Conservation (phyloP, 2,113 vertebrate genomes). For the Oryzias javanicus region DNA sequence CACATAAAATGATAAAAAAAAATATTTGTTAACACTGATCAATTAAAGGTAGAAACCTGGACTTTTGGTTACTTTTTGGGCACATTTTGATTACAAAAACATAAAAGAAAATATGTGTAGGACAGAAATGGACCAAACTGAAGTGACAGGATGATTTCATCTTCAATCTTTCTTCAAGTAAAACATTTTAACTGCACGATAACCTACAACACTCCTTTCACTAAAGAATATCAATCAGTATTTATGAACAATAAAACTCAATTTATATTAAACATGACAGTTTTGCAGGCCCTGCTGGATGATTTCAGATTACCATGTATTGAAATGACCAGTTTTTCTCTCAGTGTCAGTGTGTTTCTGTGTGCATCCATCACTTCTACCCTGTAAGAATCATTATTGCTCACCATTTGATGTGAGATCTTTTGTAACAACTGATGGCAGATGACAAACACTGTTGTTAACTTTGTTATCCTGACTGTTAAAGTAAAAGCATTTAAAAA, state of each 20-base stretch:
- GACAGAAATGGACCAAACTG: too few species aligned
- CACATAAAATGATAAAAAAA: too few species aligned
- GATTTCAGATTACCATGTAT: slow-evolving; percentile 29
- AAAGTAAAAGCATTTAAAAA: too few species aligned
- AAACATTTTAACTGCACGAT: too few species aligned
- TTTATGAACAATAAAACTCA: slow-evolving; percentile 12
- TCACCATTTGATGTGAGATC: not conserved
- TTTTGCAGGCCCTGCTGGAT: slow-evolving; percentile 25
- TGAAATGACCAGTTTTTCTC: slow-evolving; percentile 35
- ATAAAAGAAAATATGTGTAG: too few species aligned
- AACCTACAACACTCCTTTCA: not conserved
- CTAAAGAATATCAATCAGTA: slow-evolving; percentile 1
- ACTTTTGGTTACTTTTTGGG: too few species aligned
- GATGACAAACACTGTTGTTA: not conserved
- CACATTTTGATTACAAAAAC: too few species aligned
- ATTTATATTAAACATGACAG: slow-evolving; percentile 14
- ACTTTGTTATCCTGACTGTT: not conserved
- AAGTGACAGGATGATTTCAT: too few species aligned
- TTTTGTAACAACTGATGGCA: not conserved
- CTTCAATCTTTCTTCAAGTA: too few species aligned
- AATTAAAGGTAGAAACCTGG: too few species aligned
- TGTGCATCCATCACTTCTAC: slow-evolving; percentile 7
- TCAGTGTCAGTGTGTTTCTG: slow-evolving; percentile 14
- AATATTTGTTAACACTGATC: too few species aligned
- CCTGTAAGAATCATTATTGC: not conserved